These are phyloP conservation scores for Acromyrmex echinatior DNA, from an alignment of 1,140 invertebrate genomes.

Conservation along the genomic window DNA sequence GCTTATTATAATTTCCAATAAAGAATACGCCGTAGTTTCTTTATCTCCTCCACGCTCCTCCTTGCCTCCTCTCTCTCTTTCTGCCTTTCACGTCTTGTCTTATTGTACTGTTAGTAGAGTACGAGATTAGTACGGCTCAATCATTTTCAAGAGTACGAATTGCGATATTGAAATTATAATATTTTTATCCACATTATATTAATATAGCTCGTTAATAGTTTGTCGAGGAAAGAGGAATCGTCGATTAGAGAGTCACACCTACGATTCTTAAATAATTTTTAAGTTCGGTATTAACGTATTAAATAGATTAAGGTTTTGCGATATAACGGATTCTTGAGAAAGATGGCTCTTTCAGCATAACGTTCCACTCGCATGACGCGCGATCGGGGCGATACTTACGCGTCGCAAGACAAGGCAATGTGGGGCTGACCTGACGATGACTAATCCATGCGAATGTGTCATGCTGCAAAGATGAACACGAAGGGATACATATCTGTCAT, in stretches of 20 bases:
- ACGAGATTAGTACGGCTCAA: background rate
- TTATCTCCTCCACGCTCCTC: background rate
- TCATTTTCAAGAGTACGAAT: too few species aligned
- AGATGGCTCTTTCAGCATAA: background rate
- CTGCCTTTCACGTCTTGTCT: background rate
- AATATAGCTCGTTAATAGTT: background rate
- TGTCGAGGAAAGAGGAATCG: background rate
- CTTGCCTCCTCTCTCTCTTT: background rate
- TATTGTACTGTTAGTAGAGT: background rate
- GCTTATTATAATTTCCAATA: background rate
- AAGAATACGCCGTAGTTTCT: background rate
- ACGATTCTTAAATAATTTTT: background rate
- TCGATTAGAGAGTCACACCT: background rate
- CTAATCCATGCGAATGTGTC: conserved; percentile 47
- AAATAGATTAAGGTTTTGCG: background rate
- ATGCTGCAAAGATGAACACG: conserved; percentile 9
- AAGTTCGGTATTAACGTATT: background rate
- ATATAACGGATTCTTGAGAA: background rate
- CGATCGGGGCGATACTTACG: background rate
- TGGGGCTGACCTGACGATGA: conserved; percentile 20
- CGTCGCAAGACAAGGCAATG: background rate
- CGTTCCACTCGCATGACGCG: conserved; percentile 48
- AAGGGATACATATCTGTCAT: background rate
- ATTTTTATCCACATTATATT: background rate
- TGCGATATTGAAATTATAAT: conserved; percentile 28